Conservation (phyloP, 2,888 invertebrate species). For the Eristalinus sepulchralis region DNA sequence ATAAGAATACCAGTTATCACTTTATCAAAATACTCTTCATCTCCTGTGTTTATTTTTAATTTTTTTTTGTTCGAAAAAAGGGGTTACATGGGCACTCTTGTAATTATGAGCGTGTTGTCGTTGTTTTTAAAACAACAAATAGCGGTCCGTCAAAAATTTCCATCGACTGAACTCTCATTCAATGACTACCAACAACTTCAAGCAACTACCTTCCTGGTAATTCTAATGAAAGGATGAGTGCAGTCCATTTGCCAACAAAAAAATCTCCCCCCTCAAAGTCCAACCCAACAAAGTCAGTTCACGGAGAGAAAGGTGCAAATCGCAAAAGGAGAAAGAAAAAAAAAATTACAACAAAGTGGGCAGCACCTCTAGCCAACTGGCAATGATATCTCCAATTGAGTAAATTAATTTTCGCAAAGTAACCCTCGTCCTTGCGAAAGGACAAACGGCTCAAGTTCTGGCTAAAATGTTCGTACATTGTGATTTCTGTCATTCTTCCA, state of each 20-base stretch:
- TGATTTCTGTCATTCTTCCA: background rate
- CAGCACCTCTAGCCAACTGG: slow-evolving; percentile 35
- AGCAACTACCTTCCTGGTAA: no score
- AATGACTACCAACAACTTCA: no score
- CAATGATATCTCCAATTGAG: slow-evolving; percentile 25
- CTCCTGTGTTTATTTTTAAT: slow-evolving; percentile 35
- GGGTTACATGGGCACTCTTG: background rate
- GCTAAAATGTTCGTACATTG: slow-evolving; percentile 35
- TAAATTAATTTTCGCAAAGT: slow-evolving; percentile 48
- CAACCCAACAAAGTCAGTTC: no score
- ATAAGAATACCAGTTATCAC: slow-evolving; percentile 39
- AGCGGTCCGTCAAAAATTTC: no score
- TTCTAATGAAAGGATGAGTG: no score
- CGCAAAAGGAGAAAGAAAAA: background rate
- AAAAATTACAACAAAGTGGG: background rate
- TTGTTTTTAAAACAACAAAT: background rate
- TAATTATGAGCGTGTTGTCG: background rate
- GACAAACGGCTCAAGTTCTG: slow-evolving; percentile 17
- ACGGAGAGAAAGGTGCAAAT: background rate
- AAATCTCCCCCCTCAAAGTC: no score
- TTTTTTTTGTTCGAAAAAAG: slow-evolving; percentile 1
- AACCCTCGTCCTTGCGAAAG: slow-evolving; percentile 28
- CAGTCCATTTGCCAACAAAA: no score
- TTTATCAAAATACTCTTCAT: slow-evolving; percentile 14
- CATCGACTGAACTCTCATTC: no score